Base-by-base conservation (phyloP, 2,888 invertebrate species). In the Parapristionchus giblindavisi region DNA sequence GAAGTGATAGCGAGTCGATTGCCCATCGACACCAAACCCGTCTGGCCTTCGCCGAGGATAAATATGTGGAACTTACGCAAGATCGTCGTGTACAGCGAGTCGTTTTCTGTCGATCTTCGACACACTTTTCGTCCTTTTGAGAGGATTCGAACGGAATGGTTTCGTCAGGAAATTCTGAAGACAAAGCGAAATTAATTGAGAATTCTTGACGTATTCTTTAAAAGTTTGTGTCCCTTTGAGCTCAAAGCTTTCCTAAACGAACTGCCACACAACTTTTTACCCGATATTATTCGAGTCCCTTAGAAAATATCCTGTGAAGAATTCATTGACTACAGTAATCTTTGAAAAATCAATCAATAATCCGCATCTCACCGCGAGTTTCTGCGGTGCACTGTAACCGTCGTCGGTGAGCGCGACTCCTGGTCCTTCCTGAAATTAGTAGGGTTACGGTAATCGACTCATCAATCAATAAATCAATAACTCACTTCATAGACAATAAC, bases 101-200 rank as follows among this genome's bases (percentile, higher is more conserved):
- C 81, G 77, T 24, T 78, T 81, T n/a, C 84, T 77, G 40, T 82
- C 87, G 77, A 88, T 77, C 76, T 88, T 88, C 68, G 86, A 84
- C 40, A 88, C 88, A 77, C 87, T 88, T 75, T 88, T 88, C 51
- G 88, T 87, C 65, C 88, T 79, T 78, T 88, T 88, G 75, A 88
- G 73, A 17, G 87, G 85, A 78, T 87, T 87, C 63, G 83, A 78
- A 43, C 85, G 84, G 78, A 87, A 85, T 6, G 85, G 88, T 51
- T 84, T 79, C 14, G 87, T 79, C 51, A 88, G 76, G 75, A 88
- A 86, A 71, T 84, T 85, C 85, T 86, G 77, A 29, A 58, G 6
- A 58, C 2, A 14, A 40, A 43, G 21, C 2, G 5, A 27, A 56
- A 76, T 14, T 52, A 17, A 34, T 34, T 24, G 24, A 60, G 11